Evolutionary conservation across 2,888 invertebrate genomes (phyloP), one percentile per base, ranked within the genome.

Genomic region (Euplexia lucipara): DNA sequence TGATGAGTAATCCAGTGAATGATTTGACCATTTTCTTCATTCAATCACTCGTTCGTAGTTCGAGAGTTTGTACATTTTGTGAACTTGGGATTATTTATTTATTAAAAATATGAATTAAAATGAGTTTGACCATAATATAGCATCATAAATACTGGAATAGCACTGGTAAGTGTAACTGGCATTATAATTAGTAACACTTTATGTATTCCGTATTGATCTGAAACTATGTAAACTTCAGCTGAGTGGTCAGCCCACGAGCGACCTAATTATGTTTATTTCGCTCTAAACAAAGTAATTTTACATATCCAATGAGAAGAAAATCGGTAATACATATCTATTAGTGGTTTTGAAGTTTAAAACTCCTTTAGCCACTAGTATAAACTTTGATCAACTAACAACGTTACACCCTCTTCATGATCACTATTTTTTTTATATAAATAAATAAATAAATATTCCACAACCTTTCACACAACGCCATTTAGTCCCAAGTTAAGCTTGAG

Each of bases 81-180:
- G 59, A 67, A 54, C 26, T 44, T 45, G n/a, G 42, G 18, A 12
- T 14, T 60, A 48, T 42, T 39, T 61, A 45, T 30, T 68, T 74
- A 22, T 9, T 49, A 63, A 14, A 14, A 66, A 58, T 68, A 78
- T 79, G 54, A 79, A 68, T 61, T 79, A 79, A 65, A 63, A 79
- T 71, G 68, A 53, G 48, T 60, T 60, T 60, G 32, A 51, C 34
- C 34, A 47, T 52, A 45, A 39, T 52, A 14, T 47, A 72, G 30
- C 30, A 57, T 53, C n/a, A 48, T 47, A 22, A 49, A 47, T 34
- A 41, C 14, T 60, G 14, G n/a, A 7, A 52, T 63, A 75, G 63
- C 67, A 70, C 71, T 75, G 83, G 86, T 86, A 70, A 86, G 86
- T 79, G 20, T 41, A n/a, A 41, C 3, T 44, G 52, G 6, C 10